Conservation (phyloP, 2,888 invertebrate species). For the Syritta pipiens region DNA sequence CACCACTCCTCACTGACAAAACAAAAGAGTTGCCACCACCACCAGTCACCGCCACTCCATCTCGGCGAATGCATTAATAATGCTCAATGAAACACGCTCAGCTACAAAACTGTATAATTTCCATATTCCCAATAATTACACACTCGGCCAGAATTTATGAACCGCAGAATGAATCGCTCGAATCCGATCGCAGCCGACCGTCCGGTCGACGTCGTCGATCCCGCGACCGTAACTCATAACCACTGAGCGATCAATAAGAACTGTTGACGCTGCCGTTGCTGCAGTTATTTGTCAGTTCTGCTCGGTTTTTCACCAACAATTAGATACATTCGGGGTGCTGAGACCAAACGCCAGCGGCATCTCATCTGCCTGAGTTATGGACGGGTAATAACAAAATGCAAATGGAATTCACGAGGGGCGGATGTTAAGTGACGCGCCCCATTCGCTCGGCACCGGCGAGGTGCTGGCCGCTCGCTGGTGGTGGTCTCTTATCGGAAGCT, state of each 20-base stretch:
- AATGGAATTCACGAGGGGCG: conserved; percentile 64
- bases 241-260: conserved; percentile 66
- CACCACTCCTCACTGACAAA: neutral
- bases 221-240: conserved; percentile 50
- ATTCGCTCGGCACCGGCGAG: conserved; percentile 10
- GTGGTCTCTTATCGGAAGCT: conserved; percentile 79
- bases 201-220: neutral
- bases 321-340: conserved; percentile 54
- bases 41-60: conserved; percentile 14
- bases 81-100: conserved; percentile 62
- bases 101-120: conserved; percentile 56
- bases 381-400: conserved; percentile 63
- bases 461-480: conserved; percentile 59
- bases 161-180: too few species aligned
- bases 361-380: conserved; percentile 65
- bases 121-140: conserved; percentile 52
- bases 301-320: conserved; percentile 35
- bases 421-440: conserved; percentile 67
- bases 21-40: conserved; percentile 58
- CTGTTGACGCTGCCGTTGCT: conserved; percentile 55
- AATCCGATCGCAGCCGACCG: too few species aligned
- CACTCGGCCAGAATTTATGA: conserved; percentile 31
- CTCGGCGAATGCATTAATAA: conserved; percentile 66
- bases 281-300: conserved; percentile 57
- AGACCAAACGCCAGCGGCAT: conserved; percentile 57